Percentiles rank a stretch among this genome's conserved stretches.
Evolutionary conservation across 2,797 vertebrate species (phyloP).

Genomic region (Pseudotriccus pelzelni): DNA sequence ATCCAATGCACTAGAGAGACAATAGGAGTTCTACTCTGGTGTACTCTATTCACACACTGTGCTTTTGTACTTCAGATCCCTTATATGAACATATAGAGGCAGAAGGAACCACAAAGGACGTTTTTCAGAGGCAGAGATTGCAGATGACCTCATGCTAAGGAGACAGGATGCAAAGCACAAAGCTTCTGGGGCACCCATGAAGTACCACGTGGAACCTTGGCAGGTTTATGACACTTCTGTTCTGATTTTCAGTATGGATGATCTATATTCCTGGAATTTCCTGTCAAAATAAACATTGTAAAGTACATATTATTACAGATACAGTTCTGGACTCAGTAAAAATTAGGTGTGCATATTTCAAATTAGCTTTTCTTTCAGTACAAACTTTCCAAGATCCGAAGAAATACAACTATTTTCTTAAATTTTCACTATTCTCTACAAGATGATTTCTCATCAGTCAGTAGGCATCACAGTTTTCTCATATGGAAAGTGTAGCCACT

Average conservation of each 20-base stretch:
- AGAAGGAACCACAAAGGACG: background rate
- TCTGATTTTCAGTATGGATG: background rate
- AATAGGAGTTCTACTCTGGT: background rate
- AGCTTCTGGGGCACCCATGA: background rate
- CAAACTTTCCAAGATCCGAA: background rate
- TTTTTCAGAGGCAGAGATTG: background rate
- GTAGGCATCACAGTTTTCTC: background rate
- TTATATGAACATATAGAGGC: background rate
- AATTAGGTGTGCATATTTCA: background rate
- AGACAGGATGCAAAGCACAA: background rate
- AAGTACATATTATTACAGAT: background rate
- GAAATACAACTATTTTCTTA: background rate
- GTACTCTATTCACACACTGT: background rate
- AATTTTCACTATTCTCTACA: background rate
- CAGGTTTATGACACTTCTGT: background rate
- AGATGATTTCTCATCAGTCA: background rate
- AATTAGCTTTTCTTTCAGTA: background rate
- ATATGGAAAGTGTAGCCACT: background rate
- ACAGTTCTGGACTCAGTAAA: background rate
- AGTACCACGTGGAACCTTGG: background rate
- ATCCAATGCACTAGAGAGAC: background rate
- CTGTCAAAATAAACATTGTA: background rate
- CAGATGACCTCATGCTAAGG: background rate
- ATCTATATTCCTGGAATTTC: background rate
- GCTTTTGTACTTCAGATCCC: background rate